phyloP scores from a whole-genome alignment of 2,113 vertebrate genomes.

The Neomonachus schauinslandi region DNA sequence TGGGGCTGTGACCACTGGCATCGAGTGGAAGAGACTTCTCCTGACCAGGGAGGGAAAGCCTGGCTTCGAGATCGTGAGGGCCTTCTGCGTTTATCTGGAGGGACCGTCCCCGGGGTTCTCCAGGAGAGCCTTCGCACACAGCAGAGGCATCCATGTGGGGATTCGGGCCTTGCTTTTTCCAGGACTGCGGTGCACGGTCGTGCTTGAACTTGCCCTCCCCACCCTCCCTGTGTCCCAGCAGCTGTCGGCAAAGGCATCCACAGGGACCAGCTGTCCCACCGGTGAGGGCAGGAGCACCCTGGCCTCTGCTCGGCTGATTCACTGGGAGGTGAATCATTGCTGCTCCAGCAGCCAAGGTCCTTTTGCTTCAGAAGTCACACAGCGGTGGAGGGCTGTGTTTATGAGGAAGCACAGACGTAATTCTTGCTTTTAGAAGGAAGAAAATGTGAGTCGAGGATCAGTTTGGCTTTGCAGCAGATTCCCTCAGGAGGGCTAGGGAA shows the following conservation, averaged over 20 bases:
- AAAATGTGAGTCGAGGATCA: too few species aligned
- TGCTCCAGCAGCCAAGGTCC: background rate
- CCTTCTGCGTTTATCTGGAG: too few species aligned
- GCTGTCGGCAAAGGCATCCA: background rate
- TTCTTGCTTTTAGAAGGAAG: background rate
- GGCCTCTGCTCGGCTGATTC: fast-evolving
- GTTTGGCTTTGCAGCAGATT: background rate
- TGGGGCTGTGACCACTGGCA: fast-evolving
- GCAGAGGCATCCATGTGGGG: background rate
- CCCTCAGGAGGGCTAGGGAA: background rate
- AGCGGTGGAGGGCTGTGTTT: background rate
- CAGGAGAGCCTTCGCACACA: too few species aligned
- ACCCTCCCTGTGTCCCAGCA: background rate
- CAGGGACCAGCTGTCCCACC: background rate
- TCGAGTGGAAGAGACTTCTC: background rate
- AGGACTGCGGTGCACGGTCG: background rate
- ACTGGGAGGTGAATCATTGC: background rate
- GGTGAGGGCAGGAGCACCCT: background rate
- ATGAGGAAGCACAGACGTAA: background rate
- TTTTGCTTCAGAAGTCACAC: background rate
- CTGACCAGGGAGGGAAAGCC: background rate
- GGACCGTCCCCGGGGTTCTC: background rate
- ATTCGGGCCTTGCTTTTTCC: background rate
- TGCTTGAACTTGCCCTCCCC: background rate
- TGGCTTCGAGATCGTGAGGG: fast-evolving